These are phyloP conservation scores for Spongilla lacustris DNA, from an alignment of 37 sponge, comb jelly and placozoan species.

Conservation along the genomic window DNA sequence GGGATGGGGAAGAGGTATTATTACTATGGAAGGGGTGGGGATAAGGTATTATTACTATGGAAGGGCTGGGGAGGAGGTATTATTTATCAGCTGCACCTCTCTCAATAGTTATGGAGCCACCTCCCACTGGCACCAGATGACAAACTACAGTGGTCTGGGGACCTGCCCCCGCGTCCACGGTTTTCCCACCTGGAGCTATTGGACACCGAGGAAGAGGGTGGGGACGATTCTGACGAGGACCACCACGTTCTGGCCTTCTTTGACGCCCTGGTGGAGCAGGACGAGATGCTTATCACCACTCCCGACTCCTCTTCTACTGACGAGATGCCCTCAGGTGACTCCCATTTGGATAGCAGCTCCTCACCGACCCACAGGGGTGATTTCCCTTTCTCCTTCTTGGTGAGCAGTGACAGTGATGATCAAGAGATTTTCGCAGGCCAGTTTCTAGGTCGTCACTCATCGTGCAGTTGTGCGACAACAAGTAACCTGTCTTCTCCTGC, in stretches of 20 bases:
- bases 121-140: background rate
- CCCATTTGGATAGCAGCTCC: background rate
- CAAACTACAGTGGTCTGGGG: constrained; percentile 15
- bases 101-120: constrained; percentile 53
- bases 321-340: no score
- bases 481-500: background rate
- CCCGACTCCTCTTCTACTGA: background rate
- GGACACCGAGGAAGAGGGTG: background rate
- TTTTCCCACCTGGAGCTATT: constrained; percentile 10
- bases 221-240: constrained; percentile 49
- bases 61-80: background rate
- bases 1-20: background rate
- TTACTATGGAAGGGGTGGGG: background rate
- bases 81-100: background rate
- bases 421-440: background rate
- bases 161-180: constrained; percentile 29
- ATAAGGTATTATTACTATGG: background rate
- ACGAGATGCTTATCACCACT: background rate
- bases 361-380: background rate
- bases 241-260: constrained; percentile 57
- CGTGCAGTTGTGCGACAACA: no score
- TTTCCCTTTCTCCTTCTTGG: background rate
- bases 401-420: background rate
- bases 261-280: constrained; percentile 42
- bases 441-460: background rate